These are phyloP conservation scores for Epicampocera succincta DNA, from an alignment of 2,888 invertebrate genomes.

Conservation along the genomic window DNA sequence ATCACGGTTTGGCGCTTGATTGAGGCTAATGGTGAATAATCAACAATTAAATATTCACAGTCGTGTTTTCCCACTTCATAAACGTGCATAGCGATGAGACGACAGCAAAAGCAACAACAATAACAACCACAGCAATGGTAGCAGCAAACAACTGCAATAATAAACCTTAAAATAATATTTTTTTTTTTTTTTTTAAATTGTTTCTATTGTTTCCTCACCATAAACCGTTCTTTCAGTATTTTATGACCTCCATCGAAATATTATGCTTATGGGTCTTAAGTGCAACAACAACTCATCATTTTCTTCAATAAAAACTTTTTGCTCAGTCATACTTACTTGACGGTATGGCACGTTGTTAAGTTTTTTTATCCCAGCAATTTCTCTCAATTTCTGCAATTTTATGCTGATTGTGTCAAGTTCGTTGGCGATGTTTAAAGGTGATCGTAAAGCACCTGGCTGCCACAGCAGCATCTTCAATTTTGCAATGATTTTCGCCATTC, in stretches of 20 bases:
- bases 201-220: slow-evolving; percentile 24
- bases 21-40: slow-evolving; percentile 70
- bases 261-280: slow-evolving; percentile 7
- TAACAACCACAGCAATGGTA: neutral
- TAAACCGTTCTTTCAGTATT: slow-evolving; percentile 28
- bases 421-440: slow-evolving; percentile 56
- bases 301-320: slow-evolving; percentile 5
- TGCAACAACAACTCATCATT: slow-evolving; percentile 41
- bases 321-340: slow-evolving; percentile 40
- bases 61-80: slow-evolving; percentile 71
- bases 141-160: slow-evolving; percentile 29
- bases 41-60: slow-evolving; percentile 71
- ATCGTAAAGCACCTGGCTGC: slow-evolving; percentile 68
- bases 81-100: slow-evolving; percentile 63
- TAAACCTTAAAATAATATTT: slow-evolving; percentile 33
- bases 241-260: slow-evolving; percentile 48
- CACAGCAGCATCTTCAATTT: slow-evolving; percentile 35
- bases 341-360: slow-evolving; percentile 14
- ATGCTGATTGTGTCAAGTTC: slow-evolving; percentile 64
- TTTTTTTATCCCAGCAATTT: slow-evolving; percentile 16
- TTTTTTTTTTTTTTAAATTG: slow-evolving; percentile 14
- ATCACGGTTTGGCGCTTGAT: slow-evolving; percentile 70
- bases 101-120: neutral
- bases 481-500: neutral
- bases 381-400: slow-evolving; percentile 20